phyloP scores from a whole-genome alignment of 2,113 vertebrate genomes.

The Catagonus wagneri region DNA sequence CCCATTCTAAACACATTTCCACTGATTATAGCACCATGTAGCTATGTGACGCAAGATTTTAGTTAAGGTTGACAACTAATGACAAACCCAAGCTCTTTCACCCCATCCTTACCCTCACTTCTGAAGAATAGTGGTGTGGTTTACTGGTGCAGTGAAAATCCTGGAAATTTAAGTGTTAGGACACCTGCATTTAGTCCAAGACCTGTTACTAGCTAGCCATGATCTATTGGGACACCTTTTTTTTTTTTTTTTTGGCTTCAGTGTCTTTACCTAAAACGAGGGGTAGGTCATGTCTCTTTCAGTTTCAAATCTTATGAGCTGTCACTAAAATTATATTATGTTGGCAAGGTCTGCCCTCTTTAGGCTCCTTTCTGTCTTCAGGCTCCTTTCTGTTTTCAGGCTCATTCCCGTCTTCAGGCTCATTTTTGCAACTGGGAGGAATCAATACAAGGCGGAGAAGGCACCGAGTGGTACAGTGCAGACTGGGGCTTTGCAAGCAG shows the following conservation, averaged over 20 bases:
- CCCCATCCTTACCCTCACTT: background rate
- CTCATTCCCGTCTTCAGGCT: background rate
- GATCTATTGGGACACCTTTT: background rate
- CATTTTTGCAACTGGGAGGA: background rate
- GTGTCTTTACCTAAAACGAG: background rate
- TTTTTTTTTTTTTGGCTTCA: background rate
- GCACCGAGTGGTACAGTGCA: background rate
- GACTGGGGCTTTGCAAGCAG: background rate
- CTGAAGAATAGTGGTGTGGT: background rate
- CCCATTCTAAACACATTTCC: slow-evolving; percentile 6
- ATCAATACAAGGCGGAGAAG: background rate
- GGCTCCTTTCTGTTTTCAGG: background rate
- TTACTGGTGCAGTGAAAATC: background rate
- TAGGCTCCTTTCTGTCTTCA: background rate
- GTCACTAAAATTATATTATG: background rate
- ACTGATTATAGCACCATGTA: background rate
- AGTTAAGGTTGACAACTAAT: background rate
- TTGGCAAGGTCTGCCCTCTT: background rate
- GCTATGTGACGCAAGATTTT: background rate
- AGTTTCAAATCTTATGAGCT: background rate
- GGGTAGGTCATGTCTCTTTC: background rate
- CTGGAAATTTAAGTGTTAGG: background rate
- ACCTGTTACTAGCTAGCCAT: background rate
- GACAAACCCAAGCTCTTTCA: background rate
- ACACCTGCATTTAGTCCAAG: background rate